These are phyloP conservation scores for Tiliacea aurago DNA, from an alignment of 2,888 invertebrate genomes.

Conservation along the genomic window DNA sequence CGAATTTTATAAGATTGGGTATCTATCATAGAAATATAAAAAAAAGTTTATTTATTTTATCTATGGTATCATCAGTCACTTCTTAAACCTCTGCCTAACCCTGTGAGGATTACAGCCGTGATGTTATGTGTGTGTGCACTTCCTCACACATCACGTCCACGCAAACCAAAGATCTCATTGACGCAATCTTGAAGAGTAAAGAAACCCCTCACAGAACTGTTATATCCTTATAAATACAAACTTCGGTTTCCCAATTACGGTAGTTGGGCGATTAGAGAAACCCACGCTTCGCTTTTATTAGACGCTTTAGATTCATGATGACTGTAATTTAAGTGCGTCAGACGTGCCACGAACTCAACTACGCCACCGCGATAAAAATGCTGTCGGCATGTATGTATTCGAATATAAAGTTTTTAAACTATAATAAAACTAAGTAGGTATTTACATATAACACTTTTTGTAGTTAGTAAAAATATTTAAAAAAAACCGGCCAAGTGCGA, in stretches of 20 bases:
- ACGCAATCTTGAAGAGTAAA: conserved; percentile 11
- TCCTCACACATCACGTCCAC: not conserved
- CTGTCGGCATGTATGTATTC: not conserved
- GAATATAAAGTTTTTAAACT: no score
- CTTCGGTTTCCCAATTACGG: conserved; percentile 42
- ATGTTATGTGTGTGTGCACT: not conserved
- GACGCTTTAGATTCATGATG: conserved; percentile 12
- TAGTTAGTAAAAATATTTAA: no score
- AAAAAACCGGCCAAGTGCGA: no score
- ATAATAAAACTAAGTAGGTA: no score
- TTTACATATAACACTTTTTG: no score
- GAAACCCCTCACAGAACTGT: conserved; percentile 16
- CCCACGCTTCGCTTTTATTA: conserved; percentile 42
- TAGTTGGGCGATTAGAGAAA: conserved; percentile 32
- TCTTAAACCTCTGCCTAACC: not conserved
- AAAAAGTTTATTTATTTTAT: no score
- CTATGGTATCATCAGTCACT: no score
- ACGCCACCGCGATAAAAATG: not conserved
- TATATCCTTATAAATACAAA: conserved; percentile 28
- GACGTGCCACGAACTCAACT: not conserved
- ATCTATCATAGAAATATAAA: no score
- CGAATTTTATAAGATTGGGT: not conserved
- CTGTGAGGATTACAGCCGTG: not conserved
- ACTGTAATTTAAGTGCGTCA: conserved; percentile 20
- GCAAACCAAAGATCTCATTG: conserved; percentile 5